Percentiles rank a stretch among this genome's conserved stretches.
These are phyloP conservation scores for Pocillopora meandrina DNA, from an alignment of 92 coral and sea anemone genomes.

Conservation along the genomic window DNA sequence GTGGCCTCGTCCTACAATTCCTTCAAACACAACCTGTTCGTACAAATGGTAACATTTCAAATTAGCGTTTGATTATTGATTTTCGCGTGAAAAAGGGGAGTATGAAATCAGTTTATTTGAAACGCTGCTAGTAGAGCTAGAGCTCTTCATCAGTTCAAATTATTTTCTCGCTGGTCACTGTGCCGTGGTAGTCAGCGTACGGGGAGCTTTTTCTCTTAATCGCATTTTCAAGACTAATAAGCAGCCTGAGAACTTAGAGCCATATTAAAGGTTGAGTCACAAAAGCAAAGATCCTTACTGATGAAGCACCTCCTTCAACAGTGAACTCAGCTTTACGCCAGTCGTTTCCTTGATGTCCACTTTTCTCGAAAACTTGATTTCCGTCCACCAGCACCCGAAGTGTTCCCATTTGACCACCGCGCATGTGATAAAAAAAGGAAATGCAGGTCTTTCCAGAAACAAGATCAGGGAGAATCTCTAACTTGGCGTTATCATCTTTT, in stretches of 20 bases:
- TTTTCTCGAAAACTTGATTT: constrained; percentile 39
- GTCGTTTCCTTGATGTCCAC: constrained; percentile 43
- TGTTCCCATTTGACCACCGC: constrained; percentile 44
- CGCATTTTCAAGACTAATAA: too few relatives aligned
- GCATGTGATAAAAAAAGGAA: constrained; percentile 59
- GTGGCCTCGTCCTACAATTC: constrained; percentile 50
- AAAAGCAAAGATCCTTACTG: constrained; percentile 16
- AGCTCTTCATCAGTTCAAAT: too few relatives aligned
- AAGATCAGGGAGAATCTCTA: constrained; percentile 31
- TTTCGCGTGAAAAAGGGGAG: too few relatives aligned
- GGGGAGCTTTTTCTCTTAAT: too few relatives aligned
- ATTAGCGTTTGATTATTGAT: too few relatives aligned
- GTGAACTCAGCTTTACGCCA: constrained; percentile 36
- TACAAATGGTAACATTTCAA: background rate
- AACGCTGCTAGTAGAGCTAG: too few relatives aligned
- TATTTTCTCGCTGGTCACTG: too few relatives aligned
- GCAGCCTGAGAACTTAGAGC: background rate
- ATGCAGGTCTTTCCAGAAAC: constrained; percentile 35
- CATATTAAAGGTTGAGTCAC: background rate
- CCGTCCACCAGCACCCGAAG: constrained; percentile 49
- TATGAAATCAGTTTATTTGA: too few relatives aligned
- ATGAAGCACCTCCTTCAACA: background rate
- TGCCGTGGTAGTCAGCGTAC: too few relatives aligned
- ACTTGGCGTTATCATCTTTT: constrained; percentile 47
- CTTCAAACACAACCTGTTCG: constrained; percentile 56